A percentile compares a stretch with the other conserved stretches of the same genome.
phyloP scores from a whole-genome alignment of 2,113 vertebrate species.

The Astur gentilis region DNA sequence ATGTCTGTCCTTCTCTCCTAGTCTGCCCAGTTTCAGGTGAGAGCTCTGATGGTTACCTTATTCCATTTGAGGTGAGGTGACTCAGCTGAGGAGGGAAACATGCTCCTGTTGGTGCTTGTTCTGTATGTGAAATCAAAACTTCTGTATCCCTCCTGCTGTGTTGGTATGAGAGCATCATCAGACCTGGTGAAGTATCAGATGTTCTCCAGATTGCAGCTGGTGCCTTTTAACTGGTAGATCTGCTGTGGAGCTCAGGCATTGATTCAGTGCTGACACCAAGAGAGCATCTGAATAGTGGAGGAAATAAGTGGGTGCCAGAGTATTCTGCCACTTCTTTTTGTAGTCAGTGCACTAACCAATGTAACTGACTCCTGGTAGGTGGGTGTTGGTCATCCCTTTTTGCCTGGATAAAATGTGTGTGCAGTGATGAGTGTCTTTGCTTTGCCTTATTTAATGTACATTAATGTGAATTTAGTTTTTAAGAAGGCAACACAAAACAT shows the following conservation, averaged over 20 bases:
- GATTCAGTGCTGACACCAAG: not conserved
- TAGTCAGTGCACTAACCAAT: rapidly evolving
- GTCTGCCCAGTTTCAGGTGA: not conserved
- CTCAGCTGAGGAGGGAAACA: not conserved
- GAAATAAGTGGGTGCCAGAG: not conserved
- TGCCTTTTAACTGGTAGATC: not conserved
- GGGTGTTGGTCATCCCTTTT: not conserved
- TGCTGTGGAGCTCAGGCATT: not conserved
- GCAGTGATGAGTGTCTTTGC: not conserved
- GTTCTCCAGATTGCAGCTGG: not conserved
- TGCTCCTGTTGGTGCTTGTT: not conserved
- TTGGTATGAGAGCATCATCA: not conserved
- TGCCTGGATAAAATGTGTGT: not conserved
- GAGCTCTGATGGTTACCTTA: not conserved
- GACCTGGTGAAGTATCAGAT: not conserved
- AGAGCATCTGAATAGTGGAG: not conserved
- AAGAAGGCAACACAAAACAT: not conserved
- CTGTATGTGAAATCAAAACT: not conserved
- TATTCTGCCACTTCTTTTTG: not conserved
- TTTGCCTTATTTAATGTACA: not conserved
- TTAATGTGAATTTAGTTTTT: not conserved
- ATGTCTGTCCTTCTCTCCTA: not conserved
- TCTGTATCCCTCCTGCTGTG: not conserved
- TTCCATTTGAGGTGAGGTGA: not conserved
- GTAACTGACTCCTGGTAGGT: too few relatives aligned